Evolutionary conservation across 23 tunicate genomes (phyloP).

Genomic region (Phallusia fumigata): DNA sequence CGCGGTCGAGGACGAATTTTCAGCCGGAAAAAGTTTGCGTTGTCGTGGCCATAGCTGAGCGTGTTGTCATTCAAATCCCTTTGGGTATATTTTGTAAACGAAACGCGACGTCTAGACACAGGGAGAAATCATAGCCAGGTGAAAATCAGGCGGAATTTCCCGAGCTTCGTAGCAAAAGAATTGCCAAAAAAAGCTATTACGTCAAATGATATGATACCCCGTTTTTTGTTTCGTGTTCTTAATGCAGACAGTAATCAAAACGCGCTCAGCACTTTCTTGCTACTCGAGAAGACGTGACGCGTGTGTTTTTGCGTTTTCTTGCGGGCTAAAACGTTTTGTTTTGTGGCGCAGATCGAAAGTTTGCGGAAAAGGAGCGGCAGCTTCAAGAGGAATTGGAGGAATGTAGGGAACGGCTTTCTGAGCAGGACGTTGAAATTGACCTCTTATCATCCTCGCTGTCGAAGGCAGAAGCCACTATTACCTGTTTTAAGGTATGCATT

Average conservation of each 20-base stretch:
- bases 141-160: too few species aligned
- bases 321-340: background rate
- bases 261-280: background rate
- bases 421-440: conserved; percentile 44
- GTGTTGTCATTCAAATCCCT: conserved; percentile 3
- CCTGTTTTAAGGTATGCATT: conserved; percentile 45
- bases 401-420: conserved; percentile 56
- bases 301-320: background rate
- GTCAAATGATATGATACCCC: background rate
- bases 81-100: background rate
- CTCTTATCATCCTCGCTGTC: conserved; percentile 30
- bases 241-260: background rate
- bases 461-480: conserved; percentile 38
- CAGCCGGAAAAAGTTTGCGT: background rate
- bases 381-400: conserved; percentile 73
- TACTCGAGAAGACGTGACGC: too few species aligned
- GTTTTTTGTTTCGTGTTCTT: background rate
- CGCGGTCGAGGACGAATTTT: background rate
- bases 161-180: too few species aligned
- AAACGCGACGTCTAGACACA: background rate
- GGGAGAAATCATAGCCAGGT: too few species aligned
- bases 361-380: conserved; percentile 45
- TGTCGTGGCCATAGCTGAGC: background rate
- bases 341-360: conserved; percentile 46
- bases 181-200: too few species aligned